Base-by-base conservation (phyloP, 2,113 vertebrate species). In the Rynchops niger region DNA sequence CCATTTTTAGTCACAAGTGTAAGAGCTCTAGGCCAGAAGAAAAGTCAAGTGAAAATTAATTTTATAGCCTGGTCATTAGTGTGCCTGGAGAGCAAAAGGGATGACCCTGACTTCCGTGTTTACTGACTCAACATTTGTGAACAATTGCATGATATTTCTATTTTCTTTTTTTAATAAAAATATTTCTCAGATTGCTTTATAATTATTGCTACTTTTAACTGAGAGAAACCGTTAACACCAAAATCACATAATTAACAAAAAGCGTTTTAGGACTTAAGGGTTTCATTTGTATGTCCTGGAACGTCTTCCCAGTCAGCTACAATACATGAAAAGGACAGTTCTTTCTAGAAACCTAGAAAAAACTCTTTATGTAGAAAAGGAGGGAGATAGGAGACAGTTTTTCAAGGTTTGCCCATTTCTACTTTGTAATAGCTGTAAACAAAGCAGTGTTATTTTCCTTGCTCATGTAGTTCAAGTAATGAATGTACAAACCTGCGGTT, bases 191-290 rank as follows among this genome's bases (percentile, higher is more conserved):
- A 84, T 18, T n/a, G 4, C 2, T 73, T 78, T 65, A 22, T 70
- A 92, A 58, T 82, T 69, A 29, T 73, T 90, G 27, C 11, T 73
- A 16, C 7, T 4, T 61, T 90, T 70, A 65, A 12, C 21, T 58
- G 13, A 65, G 16, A 71, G 8, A 90, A 86, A 83, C 12, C 12
- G 70, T 53, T 80, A 88, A 58, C 11, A 61, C 2, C 7, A 17
- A 36, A 81, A 62, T 80, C 6, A 66, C 3, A 8, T 29, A 88
- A 83, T 73, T 50, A 38, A 21, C 11, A 29, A 65, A 77, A 85
- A 74, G 1, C 0, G 2, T 32, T 55, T 88, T 42, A 72, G 22
- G 30, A 69, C 12, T 17, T 9, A 61, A 40, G 6, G 0, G 3
- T 65, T 83, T 80, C 17, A n/a, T 77, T 78, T 83, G 4, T 38